Percentiles rank a stretch among this genome's conserved stretches.
Evolutionary conservation across 2,113 vertebrate species (phyloP).

Genomic region (Taxidea taxus): DNA sequence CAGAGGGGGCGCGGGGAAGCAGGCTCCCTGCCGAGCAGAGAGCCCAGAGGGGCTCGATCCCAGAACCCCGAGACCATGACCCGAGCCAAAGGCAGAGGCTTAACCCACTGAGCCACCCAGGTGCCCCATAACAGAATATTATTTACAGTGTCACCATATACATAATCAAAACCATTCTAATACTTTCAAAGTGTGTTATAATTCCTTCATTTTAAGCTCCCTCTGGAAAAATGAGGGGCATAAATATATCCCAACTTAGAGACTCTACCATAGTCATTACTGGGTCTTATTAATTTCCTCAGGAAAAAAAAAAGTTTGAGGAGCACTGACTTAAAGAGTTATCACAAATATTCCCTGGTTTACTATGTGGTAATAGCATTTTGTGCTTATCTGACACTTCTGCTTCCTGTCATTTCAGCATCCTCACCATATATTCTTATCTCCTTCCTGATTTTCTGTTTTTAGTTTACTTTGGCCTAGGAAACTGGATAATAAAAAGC

Average conservation of each 20-base stretch:
- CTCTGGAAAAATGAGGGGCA: neutral
- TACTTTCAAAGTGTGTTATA: constrained; percentile 23
- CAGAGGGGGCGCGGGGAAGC: no score
- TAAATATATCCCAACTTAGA: neutral
- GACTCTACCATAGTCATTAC: neutral
- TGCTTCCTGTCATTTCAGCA: constrained; percentile 21
- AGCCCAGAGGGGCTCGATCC: no score
- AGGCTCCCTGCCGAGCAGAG: no score
- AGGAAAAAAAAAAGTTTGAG: neutral
- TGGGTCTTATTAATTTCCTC: neutral
- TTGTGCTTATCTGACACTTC: neutral
- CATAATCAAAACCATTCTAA: constrained; percentile 21
- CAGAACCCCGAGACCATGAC: no score
- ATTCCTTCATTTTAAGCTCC: neutral
- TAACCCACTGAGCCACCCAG: no score
- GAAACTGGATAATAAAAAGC: constrained; percentile 5
- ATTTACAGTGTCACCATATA: neutral
- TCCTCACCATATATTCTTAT: constrained; percentile 1
- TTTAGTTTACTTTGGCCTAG: constrained; percentile 44
- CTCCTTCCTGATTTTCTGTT: constrained; percentile 48
- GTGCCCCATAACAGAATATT: neutral
- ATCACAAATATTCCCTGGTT: neutral
- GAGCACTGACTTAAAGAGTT: neutral
- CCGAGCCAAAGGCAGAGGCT: no score
- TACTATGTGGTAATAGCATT: neutral